Evolutionary conservation across 2,113 vertebrate genomes (phyloP).

Genomic region (Phoenicopterus ruber): DNA sequence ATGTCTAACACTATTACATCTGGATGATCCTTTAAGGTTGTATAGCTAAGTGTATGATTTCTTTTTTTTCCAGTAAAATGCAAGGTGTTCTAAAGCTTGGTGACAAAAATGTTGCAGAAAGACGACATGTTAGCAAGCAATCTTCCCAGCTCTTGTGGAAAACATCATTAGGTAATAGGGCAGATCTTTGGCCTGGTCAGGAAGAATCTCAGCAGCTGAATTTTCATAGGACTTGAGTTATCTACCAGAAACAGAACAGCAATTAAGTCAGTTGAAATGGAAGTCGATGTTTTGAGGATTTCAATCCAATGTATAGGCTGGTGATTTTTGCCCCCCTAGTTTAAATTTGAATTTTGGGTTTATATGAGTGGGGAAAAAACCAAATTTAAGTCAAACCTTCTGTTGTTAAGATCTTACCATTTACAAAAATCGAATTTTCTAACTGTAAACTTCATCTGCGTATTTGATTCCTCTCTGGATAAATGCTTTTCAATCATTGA

Average conservation of each 20-base stretch:
- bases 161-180: not conserved
- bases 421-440: not conserved
- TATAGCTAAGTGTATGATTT: not conserved
- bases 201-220: not conserved
- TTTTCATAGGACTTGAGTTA: not conserved
- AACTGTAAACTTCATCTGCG: not conserved
- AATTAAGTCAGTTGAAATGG: not conserved
- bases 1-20: not conserved
- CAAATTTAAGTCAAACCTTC: not conserved
- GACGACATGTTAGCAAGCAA: not conserved
- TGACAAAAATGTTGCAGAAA: not conserved
- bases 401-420: not conserved
- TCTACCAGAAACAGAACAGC: not conserved
- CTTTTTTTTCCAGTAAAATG: not conserved
- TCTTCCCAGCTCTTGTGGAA: not conserved
- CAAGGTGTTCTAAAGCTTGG: not conserved
- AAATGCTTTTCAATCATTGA: not conserved
- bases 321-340: not conserved
- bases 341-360: not conserved
- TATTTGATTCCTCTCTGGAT: not conserved
- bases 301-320: not conserved
- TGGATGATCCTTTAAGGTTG: not conserved
- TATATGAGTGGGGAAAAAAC: not conserved
- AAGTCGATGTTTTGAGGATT: not conserved
- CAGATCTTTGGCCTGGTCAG: not conserved